phyloP scores from a whole-genome alignment of 2,113 vertebrate species.

The Archocentrus centrarchus region DNA sequence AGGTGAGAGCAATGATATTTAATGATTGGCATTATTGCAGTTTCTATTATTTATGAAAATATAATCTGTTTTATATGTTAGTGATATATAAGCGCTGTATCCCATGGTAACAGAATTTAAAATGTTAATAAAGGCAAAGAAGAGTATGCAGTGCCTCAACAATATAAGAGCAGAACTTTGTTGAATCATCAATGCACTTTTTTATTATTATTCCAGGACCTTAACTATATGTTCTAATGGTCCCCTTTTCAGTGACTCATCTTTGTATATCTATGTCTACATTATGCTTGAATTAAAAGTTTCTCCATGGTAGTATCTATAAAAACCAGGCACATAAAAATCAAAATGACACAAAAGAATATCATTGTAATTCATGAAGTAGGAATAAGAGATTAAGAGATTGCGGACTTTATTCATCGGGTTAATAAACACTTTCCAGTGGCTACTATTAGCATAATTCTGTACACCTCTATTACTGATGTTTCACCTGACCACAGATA shows the following conservation, averaged over 20 bases:
- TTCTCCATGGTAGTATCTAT: slow-evolving; percentile 16
- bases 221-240: not conserved
- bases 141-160: not conserved
- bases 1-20: not conserved
- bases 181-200: not conserved
- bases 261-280: not conserved
- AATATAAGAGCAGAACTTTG: not conserved
- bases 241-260: not conserved
- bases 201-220: not conserved
- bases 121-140: not conserved
- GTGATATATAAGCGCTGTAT: no score
- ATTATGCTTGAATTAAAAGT: not conserved
- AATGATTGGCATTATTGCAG: not conserved
- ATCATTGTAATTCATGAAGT: not conserved
- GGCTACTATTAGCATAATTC: slow-evolving; percentile 17
- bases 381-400: not conserved
- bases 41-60: no score
- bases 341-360: not conserved
- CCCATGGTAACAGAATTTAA: not conserved
- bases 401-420: not conserved
- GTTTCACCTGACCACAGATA: not conserved
- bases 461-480: not conserved
- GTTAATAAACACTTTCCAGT: slow-evolving; percentile 23
- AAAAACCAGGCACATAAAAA: slow-evolving; percentile 26
- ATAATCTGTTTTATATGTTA: no score